Evolutionary conservation across 1,140 invertebrate species (phyloP), one percentile per base, ranked within the genome.

Genomic region (Drosophila kohkoa): DNA sequence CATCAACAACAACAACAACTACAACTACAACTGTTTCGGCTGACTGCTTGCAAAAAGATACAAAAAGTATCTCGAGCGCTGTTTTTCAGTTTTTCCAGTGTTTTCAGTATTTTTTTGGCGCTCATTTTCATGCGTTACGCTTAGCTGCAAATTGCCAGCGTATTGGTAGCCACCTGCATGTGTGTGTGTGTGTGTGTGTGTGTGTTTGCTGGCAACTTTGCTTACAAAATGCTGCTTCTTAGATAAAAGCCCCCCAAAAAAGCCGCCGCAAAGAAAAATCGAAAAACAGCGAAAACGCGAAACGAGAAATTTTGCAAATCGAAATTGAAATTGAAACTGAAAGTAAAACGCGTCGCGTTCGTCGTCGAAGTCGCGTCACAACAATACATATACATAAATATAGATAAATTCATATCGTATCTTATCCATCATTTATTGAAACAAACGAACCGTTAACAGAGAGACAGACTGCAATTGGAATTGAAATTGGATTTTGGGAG

Each of bases 61-160:
- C 69, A 85, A 78, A 25, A 73, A 73, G 63, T 78, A 86, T 71
- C 74, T 83, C 62, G 60, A 72, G 62, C 69, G 45, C 30, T 66
- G 38, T 71, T 49, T 71, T 49, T 52, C 10, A 15, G 13, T 16
- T 8, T 30, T 64, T 43, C 32, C 15, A 43, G 15, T 43, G 6
- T 48, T 48, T 66, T 55, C 51, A 15, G 13, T 46, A 28, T 35
- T 62, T 46, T 41, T 71, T 71, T 75, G 73, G 68, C 67, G 73
- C 68, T 69, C 55, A 71, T 65, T 79, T 76, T 41, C 66, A 74
- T 88, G 82, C 80, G 82, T 87, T 83, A 88, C 83, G 82, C 82
- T 88, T 63, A 79, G 72, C 76, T 82, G 83, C 73, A 71, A 59
- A 49, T 51, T 16, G 49, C 28, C 13, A 30, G 25, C 13, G 41